Evolutionary conservation across 2,113 vertebrate species (phyloP).

Genomic region (human): GRCh38 chr16:74458001-74458500

Average conservation of each 20-base stretch:
- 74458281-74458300: not conserved
- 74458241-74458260: not conserved
- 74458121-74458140: not conserved
- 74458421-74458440: no score
- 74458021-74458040: not conserved
- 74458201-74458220: not conserved
- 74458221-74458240: not conserved
- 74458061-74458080: not conserved
- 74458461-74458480: no score
- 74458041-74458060: not conserved
- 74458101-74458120: not conserved
- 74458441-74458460: no score
- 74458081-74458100: not conserved
- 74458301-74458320: not conserved
- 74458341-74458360: slow-evolving; percentile 10
- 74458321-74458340: not conserved
- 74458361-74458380: slow-evolving; percentile 29
- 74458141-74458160: not conserved
- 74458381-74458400: slow-evolving; percentile 5
- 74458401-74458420: not conserved
- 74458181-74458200: not conserved
- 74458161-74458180: not conserved
- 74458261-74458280: not conserved
- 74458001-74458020: slow-evolving; percentile 27
- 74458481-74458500: no score